A percentile compares a stretch with the other conserved stretches of the same genome.
Conservation (phyloP, 2,113 vertebrate genomes). For the Bostrychus sinensis region DNA sequence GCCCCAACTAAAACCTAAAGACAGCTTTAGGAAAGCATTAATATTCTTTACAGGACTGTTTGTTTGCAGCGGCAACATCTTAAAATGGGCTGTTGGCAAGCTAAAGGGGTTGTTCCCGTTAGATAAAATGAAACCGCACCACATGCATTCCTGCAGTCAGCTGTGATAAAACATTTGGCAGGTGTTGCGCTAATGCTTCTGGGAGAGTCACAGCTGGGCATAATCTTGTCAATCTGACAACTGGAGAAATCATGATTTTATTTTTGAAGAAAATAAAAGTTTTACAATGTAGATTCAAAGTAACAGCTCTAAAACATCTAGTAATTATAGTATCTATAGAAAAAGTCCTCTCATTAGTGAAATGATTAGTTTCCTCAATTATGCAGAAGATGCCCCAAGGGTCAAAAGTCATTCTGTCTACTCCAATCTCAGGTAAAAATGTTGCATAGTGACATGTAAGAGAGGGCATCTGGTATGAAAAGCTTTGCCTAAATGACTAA, state of each 20-base stretch:
- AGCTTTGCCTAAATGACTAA: too few relatives aligned
- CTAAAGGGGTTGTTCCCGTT: conserved; percentile 42
- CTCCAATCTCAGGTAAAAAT: too few relatives aligned
- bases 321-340: too few relatives aligned
- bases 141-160: conserved; percentile 41
- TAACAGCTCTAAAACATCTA: too few relatives aligned
- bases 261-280: conserved; percentile 22
- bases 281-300: conserved; percentile 20
- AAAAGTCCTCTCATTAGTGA: too few relatives aligned
- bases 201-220: conserved; percentile 24
- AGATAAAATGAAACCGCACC: conserved; percentile 45
- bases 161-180: conserved; percentile 49
- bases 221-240: conserved; percentile 40
- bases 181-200: conserved; percentile 20
- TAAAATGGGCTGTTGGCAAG: conserved; percentile 26
- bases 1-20: neutral
- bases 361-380: too few relatives aligned
- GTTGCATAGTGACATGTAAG: too few relatives aligned
- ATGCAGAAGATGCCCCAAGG: too few relatives aligned
- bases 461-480: too few relatives aligned
- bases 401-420: too few relatives aligned
- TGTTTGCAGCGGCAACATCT: conserved; percentile 22
- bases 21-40: conserved; percentile 1
- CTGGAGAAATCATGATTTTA: conserved; percentile 15
- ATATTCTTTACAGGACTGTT: conserved; percentile 19